phyloP scores from a whole-genome alignment of 2,797 vertebrate species.

The Nyctibius grandis region DNA sequence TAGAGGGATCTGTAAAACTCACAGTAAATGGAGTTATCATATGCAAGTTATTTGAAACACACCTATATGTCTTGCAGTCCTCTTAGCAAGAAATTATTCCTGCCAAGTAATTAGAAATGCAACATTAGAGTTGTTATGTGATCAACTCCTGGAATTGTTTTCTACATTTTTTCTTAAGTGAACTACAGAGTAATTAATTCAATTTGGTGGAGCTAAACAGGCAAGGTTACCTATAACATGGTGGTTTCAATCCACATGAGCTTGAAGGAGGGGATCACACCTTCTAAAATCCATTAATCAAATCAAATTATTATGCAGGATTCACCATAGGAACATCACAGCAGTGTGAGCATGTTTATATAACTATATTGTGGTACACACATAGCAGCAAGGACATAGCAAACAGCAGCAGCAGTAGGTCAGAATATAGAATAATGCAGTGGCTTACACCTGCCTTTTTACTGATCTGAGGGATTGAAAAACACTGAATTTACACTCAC shows the following conservation, averaged over 20 bases:
- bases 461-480: constrained; percentile 15
- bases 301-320: constrained; percentile 54
- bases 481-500: background rate
- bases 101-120: constrained; percentile 22
- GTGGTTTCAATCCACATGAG: constrained; percentile 64
- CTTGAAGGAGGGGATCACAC: constrained; percentile 40
- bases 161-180: constrained; percentile 27
- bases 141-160: constrained; percentile 46
- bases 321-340: constrained; percentile 50
- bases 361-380: constrained; percentile 31
- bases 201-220: constrained; percentile 28
- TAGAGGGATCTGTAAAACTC: background rate
- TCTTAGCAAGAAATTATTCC: background rate
- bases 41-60: background rate
- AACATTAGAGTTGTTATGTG: background rate
- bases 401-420: constrained; percentile 32
- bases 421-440: background rate
- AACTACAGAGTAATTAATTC: constrained; percentile 58
- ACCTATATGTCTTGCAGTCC: background rate
- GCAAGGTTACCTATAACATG: constrained; percentile 58
- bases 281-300: constrained; percentile 69
- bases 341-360: constrained; percentile 34
- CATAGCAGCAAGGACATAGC: constrained; percentile 49
- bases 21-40: background rate
- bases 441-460: background rate